Evolutionary conservation across 2,888 invertebrate genomes (phyloP).

Genomic region (Epicampocera succincta): DNA sequence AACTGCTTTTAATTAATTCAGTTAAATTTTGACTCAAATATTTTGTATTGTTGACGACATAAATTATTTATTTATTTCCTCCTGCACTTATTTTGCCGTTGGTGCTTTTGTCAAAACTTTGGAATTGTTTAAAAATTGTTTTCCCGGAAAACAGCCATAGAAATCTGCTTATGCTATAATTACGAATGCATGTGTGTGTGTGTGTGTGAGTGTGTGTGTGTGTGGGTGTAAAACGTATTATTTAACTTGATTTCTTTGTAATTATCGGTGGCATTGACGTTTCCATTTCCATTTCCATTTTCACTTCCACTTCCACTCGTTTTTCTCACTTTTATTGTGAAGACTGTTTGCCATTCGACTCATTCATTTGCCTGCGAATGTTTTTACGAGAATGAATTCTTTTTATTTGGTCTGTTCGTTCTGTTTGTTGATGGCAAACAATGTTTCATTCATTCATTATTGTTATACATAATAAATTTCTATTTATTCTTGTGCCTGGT

Average conservation of each 20-base stretch:
- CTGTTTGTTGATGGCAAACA: slow-evolving; percentile 44
- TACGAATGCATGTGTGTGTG: not conserved
- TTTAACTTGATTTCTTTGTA: slow-evolving; percentile 3
- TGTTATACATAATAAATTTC: slow-evolving; percentile 47
- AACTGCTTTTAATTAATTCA: too few species aligned
- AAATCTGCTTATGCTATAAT: slow-evolving; percentile 47
- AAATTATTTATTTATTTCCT: too few species aligned
- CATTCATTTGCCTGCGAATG: slow-evolving; percentile 33
- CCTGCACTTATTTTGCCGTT: too few species aligned
- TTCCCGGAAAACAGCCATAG: slow-evolving; percentile 44
- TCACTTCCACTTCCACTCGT: slow-evolving; percentile 60
- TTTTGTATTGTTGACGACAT: too few species aligned
- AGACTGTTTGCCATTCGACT: not conserved
- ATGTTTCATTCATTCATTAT: slow-evolving; percentile 45
- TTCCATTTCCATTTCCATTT: slow-evolving; percentile 39
- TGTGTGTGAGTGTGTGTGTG: too few species aligned
- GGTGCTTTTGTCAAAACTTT: not conserved
- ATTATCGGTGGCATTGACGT: slow-evolving; percentile 40
- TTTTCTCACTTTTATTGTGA: slow-evolving; percentile 17
- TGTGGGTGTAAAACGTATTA: not conserved
- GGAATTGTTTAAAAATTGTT: slow-evolving; percentile 1
- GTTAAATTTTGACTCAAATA: too few species aligned
- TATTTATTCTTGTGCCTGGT: slow-evolving; percentile 23
- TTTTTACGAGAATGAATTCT: slow-evolving; percentile 4
- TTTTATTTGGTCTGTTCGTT: slow-evolving; percentile 1